Conservation (phyloP, 2,797 vertebrate species). For the Sphaeramia orbicularis region DNA sequence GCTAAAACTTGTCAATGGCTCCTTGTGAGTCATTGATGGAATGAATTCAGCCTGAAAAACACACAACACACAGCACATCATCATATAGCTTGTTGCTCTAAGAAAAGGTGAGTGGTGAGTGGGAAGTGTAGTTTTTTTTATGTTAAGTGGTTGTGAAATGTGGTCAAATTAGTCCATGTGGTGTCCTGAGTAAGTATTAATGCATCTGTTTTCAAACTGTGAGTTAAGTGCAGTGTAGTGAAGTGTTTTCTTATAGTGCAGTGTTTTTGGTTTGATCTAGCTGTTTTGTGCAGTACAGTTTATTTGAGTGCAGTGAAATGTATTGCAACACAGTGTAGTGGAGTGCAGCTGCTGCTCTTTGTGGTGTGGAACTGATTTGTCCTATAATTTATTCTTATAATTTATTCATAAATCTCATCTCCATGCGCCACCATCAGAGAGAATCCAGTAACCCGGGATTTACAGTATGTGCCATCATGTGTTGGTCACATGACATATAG, state of each 20-base stretch:
- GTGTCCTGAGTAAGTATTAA: constrained; percentile 59
- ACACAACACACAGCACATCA: constrained; percentile 59
- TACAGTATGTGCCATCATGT: constrained; percentile 60
- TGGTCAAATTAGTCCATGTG: constrained; percentile 60
- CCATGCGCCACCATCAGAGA: constrained; percentile 64
- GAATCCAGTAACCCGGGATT: constrained; percentile 52
- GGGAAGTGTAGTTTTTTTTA: constrained; percentile 77
- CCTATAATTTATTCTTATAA: constrained; percentile 56
- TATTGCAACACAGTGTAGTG: constrained; percentile 46
- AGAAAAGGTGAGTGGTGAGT: constrained; percentile 74
- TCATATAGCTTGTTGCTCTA: constrained; percentile 73
- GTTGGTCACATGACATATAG: constrained; percentile 55
- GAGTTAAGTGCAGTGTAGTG: constrained; percentile 65
- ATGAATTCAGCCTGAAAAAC: constrained; percentile 60
- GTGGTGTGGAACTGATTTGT: constrained; percentile 56
- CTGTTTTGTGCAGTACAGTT: constrained; percentile 61
- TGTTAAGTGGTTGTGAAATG: constrained; percentile 76
- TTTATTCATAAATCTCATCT: constrained; percentile 76
- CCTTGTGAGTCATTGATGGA: constrained; percentile 80
- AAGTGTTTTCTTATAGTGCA: constrained; percentile 61
- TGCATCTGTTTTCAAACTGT: constrained; percentile 64
- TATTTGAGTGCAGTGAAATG: constrained; percentile 54
- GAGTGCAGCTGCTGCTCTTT: constrained; percentile 48
- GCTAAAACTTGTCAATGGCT: constrained; percentile 82
- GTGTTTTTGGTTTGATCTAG: constrained; percentile 50